These are phyloP conservation scores for Calephelis virginiensis DNA, from an alignment of 1,140 invertebrate species.

Conservation along the genomic window DNA sequence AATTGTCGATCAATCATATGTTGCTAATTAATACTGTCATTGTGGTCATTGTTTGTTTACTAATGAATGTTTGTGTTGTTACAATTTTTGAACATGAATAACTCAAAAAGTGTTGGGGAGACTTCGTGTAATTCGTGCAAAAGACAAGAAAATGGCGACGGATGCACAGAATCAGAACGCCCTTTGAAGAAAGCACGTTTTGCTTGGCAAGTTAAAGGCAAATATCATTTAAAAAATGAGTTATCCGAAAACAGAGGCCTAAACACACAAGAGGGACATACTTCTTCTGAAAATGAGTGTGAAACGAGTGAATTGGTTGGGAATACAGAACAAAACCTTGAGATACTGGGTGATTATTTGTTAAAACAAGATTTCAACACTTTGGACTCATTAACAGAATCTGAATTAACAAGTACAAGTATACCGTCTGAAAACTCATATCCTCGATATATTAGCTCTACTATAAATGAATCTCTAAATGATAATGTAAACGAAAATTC, in stretches of 20 bases:
- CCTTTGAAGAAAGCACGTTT: conserved; percentile 82
- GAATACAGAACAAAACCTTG: conserved; percentile 69
- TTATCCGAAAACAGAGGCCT: conserved; percentile 38
- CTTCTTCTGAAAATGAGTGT: conserved; percentile 42
- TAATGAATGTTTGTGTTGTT: conserved; percentile 45
- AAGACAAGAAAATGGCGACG: conserved; percentile 75
- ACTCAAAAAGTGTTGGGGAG: conserved; percentile 53
- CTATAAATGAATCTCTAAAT: conserved; percentile 31
- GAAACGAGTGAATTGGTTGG: conserved; percentile 39
- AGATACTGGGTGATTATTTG: conserved; percentile 70
- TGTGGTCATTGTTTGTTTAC: conserved; percentile 76
- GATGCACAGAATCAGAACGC: conserved; percentile 70
- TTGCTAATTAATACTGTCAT: conserved; percentile 72
- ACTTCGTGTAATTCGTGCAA: conserved; percentile 71
- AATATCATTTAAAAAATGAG: conserved; percentile 79
- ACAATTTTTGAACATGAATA: conserved; percentile 56
- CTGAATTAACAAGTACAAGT: conserved; percentile 49
- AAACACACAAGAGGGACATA: conserved; percentile 34
- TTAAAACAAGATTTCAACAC: conserved; percentile 71
- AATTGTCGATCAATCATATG: conserved; percentile 75
- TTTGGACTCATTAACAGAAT: conserved; percentile 55
- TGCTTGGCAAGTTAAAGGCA: conserved; percentile 83
- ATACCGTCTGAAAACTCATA: conserved; percentile 46
- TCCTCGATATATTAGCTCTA: conserved; percentile 57
- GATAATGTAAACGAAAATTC: conserved; percentile 31